Evolutionary conservation across 2,113 vertebrate genomes (phyloP), one percentile per base, ranked within the genome.

Genomic region (Anguilla rostrata): DNA sequence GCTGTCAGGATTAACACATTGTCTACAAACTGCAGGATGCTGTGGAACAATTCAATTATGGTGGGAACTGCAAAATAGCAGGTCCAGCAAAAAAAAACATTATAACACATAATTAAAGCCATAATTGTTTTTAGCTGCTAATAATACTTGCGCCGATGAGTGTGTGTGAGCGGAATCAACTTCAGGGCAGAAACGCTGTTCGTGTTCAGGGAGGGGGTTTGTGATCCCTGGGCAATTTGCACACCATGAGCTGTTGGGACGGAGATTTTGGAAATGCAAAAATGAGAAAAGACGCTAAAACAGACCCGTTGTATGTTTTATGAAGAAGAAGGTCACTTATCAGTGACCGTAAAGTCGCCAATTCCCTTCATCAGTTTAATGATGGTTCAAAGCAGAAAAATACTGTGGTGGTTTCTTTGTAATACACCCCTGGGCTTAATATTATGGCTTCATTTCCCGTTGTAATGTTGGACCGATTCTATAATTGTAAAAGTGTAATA

Each of bases 401-500:
- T 97, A 97, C 97, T 97, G 95, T 94, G 97, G 97, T 96, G 97
- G 97, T 98, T 98, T 97, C 97, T 97, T 97, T 97, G 97, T 98
- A 98, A 98, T 98, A 97, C 97, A 98, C 97, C 98, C 97, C 97
- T 98, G 97, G 97, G 98, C 97, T 97, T 99, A 98, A 97, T 98
- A 98, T 98, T 98, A 99, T 97, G 96, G 97, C 97, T 99, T 98
- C 97, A 99, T 99, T 99, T 99, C 98, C 97, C 95, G 95, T 96
- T 97, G 96, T 99, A 98, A 99, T 98, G 98, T 97, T 97, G 97
- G 96, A 97, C 97, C 95, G 96, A 98, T 97, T 97, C 97, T 98
- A 98, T 99, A 99, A 99, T 99, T 99, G 98, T 99, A 98, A 97
- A 99, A 98, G 96, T 98, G 97, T 99, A 99, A 99, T 99, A 98